Conservation (phyloP, 2,797 vertebrate genomes). For the Hoplostethus mediterraneus region DNA sequence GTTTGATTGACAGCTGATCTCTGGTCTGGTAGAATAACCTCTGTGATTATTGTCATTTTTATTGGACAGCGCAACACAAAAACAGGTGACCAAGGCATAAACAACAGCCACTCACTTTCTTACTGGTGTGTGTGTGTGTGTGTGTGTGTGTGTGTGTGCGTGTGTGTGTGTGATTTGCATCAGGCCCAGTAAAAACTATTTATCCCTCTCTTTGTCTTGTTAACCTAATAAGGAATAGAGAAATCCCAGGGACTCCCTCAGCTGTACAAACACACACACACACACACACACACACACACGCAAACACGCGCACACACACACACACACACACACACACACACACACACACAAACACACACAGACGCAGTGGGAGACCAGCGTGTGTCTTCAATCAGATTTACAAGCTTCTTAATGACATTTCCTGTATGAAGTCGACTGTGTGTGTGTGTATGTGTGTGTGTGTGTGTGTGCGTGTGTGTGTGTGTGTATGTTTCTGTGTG, state of each 20-base stretch:
- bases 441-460: constrained; percentile 14
- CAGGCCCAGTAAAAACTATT: constrained; percentile 40
- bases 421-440: not conserved
- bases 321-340: constrained; percentile 31
- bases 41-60: constrained; percentile 50
- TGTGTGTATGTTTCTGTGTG: constrained; percentile 12
- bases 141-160: not conserved
- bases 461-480: constrained; percentile 6
- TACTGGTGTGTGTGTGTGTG: constrained; percentile 10
- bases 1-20: not conserved
- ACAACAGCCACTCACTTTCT: constrained; percentile 49
- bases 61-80: constrained; percentile 49
- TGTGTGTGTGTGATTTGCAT: constrained; percentile 1
- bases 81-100: constrained; percentile 53
- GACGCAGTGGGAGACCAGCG: not conserved
- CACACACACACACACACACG: constrained; percentile 32
- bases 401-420: constrained; percentile 3
- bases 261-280: constrained; percentile 21
- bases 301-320: constrained; percentile 27
- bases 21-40: constrained; percentile 38
- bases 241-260: constrained; percentile 70
- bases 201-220: constrained; percentile 53
- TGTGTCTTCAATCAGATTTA: constrained; percentile 1
- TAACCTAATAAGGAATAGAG: constrained; percentile 77
- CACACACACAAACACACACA: constrained; percentile 31